A percentile compares a stretch with the other conserved stretches of the same genome.
Conservation (phyloP, 2,888 invertebrate genomes). For the Chromoteleia sp. region DNA sequence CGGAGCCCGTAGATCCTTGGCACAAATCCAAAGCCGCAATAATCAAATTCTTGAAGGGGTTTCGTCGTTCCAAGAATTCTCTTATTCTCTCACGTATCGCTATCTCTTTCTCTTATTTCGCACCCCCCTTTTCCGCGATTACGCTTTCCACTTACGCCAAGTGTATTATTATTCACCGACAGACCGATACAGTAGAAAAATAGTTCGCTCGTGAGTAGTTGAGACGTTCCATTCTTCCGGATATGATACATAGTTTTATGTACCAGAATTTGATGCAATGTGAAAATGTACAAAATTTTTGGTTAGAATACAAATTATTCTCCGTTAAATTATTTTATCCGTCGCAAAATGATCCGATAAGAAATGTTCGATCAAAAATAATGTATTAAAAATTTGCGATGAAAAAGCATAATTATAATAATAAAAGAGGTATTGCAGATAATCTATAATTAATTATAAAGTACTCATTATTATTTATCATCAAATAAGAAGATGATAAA, state of each 20-base stretch:
- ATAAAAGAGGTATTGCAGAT: too few relatives aligned
- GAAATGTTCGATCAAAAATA: too few relatives aligned
- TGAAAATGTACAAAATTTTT: too few relatives aligned
- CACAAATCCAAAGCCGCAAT: constrained; percentile 77
- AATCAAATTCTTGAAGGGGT: constrained; percentile 80
- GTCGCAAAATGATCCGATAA: too few relatives aligned
- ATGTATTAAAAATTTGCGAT: too few relatives aligned
- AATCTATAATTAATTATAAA: too few relatives aligned
- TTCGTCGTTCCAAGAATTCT: constrained; percentile 70
- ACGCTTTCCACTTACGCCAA: constrained; percentile 44
- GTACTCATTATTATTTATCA: too few relatives aligned
- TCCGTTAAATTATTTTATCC: too few relatives aligned
- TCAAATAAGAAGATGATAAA: too few relatives aligned
- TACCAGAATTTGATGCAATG: too few relatives aligned
- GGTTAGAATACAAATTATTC: too few relatives aligned
- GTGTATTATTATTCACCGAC: constrained; percentile 30
- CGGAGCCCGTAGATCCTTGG: constrained; percentile 71
- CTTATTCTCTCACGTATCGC: constrained; percentile 54
- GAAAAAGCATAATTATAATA: too few relatives aligned
- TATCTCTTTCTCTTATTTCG: constrained; percentile 33
- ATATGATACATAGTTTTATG: neutral
- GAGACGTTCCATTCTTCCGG: neutral
- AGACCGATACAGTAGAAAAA: constrained; percentile 26
- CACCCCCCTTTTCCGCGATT: neutral
- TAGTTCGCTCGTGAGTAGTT: constrained; percentile 1